These are phyloP conservation scores for Macrosiphum euphorbiae DNA, from an alignment of 2,888 invertebrate species.

Conservation along the genomic window DNA sequence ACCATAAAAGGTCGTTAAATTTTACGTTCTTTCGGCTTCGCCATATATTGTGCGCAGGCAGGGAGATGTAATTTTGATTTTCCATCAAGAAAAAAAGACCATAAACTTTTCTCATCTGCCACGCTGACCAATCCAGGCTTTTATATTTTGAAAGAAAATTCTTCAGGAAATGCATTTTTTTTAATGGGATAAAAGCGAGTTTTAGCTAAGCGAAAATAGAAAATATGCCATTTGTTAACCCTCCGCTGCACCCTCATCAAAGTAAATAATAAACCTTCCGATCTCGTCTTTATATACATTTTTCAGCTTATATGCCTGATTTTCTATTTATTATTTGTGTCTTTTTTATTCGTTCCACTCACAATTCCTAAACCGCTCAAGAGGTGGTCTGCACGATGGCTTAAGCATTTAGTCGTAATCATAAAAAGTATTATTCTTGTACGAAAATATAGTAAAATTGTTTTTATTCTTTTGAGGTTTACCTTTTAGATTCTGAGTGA, in stretches of 20 bases:
- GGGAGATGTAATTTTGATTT: conserved; percentile 58
- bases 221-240: not conserved
- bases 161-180: not conserved
- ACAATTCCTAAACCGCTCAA: conserved; percentile 12
- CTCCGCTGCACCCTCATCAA: not conserved
- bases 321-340: conserved; percentile 18
- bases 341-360: conserved; percentile 23
- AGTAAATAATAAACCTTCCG: conserved; percentile 4
- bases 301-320: not conserved
- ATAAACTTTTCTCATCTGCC: conserved; percentile 54
- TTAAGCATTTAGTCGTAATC: not conserved
- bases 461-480: conserved; percentile 11
- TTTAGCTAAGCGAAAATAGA: not conserved
- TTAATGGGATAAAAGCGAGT: not conserved
- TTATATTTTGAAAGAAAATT: not conserved
- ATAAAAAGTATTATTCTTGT: conserved; percentile 2
- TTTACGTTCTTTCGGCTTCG: conserved; percentile 44
- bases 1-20: conserved; percentile 57
- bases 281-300: not conserved
- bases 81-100: conserved; percentile 41
- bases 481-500: not conserved
- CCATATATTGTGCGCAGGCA: conserved; percentile 37
- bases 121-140: not conserved
- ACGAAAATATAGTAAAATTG: not conserved
- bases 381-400: not conserved